Evolutionary conservation across 1,140 invertebrate genomes (phyloP).

Genomic region (Micrasema minimum): DNA sequence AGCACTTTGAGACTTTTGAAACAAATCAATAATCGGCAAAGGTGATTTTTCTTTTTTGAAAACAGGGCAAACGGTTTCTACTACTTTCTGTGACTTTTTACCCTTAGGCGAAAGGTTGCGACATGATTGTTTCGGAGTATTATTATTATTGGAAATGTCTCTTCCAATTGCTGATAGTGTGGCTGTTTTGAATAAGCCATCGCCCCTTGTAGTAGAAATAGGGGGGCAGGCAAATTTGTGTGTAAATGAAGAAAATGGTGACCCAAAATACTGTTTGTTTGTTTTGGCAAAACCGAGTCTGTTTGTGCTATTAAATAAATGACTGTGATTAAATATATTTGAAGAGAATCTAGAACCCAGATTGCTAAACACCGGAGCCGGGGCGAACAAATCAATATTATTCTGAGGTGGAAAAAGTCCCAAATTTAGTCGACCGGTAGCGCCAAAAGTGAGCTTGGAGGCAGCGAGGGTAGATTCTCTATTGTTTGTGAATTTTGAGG

Average conservation of each 20-base stretch:
- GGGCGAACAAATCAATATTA: constrained; percentile 64
- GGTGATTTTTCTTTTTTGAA: constrained; percentile 60
- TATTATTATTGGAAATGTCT: constrained; percentile 58
- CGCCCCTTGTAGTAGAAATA: constrained; percentile 44
- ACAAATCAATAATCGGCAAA: constrained; percentile 61
- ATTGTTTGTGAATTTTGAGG: constrained; percentile 47
- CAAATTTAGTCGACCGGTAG: constrained; percentile 31
- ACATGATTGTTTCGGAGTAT: constrained; percentile 56
- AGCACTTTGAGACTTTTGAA: constrained; percentile 63
- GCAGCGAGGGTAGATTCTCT: constrained; percentile 22
- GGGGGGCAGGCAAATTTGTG: constrained; percentile 62
- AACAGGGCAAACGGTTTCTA: constrained; percentile 51
- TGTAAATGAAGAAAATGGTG: constrained; percentile 57
- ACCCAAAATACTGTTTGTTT: constrained; percentile 45
- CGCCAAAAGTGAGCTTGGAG: constrained; percentile 46
- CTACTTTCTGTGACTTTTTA: constrained; percentile 58
- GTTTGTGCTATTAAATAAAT: constrained; percentile 44
- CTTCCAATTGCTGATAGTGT: constrained; percentile 17
- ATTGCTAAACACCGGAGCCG: constrained; percentile 65
- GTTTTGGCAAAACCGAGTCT: constrained; percentile 45
- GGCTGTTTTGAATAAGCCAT: constrained; percentile 30
- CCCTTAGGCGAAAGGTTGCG: constrained; percentile 60
- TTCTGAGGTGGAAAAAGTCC: constrained; percentile 25
- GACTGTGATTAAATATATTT: constrained; percentile 58
- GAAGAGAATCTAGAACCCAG: constrained; percentile 61